Evolutionary conservation across 1,140 invertebrate genomes (phyloP).

Genomic region (Harlomillsia oculata): DNA sequence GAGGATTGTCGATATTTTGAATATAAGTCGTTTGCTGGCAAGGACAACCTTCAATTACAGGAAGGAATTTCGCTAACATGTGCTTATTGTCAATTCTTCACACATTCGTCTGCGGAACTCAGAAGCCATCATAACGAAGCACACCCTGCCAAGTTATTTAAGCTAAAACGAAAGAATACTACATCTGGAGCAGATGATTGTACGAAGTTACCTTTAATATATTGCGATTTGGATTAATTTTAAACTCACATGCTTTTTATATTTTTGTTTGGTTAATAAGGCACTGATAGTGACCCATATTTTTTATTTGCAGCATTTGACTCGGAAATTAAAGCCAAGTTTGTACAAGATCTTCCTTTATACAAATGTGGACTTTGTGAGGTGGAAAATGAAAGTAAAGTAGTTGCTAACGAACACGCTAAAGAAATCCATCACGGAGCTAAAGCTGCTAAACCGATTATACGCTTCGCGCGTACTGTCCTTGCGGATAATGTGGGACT

Average conservation of each 20-base stretch:
- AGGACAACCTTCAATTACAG: constrained; percentile 1
- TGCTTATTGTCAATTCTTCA: constrained; percentile 13
- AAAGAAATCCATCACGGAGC: not conserved
- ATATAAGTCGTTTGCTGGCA: constrained; percentile 3
- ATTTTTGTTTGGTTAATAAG: no score
- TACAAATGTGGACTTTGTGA: no score
- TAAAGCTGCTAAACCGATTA: not conserved
- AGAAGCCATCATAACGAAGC: constrained; percentile 13
- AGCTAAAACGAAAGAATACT: constrained; percentile 9
- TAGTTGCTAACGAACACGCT: not conserved
- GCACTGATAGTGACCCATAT: no score
- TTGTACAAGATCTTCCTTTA: no score
- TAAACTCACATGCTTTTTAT: no score
- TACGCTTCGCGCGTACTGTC: not conserved
- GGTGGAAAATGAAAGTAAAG: no score
- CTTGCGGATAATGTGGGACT: constrained; percentile 2
- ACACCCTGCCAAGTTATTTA: constrained; percentile 18
- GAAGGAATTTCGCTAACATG: not conserved
- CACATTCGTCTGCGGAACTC: constrained; percentile 1
- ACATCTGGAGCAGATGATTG: not conserved
- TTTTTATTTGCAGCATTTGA: no score
- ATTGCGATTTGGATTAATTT: no score
- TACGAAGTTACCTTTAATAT: not conserved
- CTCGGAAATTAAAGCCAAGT: no score
- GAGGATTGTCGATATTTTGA: constrained; percentile 16